These are phyloP conservation scores for Meriones unguiculatus DNA, from an alignment of 2,113 vertebrate genomes.

Conservation along the genomic window DNA sequence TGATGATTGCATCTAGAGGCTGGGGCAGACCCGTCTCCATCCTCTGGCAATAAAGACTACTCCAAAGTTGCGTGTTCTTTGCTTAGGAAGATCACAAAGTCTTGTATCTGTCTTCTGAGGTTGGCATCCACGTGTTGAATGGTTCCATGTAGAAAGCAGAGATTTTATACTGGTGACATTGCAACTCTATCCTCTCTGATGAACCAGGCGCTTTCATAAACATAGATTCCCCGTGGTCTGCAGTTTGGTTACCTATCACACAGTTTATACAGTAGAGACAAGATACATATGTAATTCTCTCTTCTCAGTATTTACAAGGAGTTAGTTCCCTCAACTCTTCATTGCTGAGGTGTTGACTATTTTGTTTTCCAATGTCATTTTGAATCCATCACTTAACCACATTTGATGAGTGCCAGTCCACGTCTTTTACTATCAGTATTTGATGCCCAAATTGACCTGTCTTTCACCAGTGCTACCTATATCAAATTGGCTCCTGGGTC, in stretches of 20 bases:
- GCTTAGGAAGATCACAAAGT: background rate
- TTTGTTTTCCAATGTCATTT: background rate
- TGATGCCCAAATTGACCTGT: conserved; percentile 19
- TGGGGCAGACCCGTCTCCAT: background rate
- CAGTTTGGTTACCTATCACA: background rate
- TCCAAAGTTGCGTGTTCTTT: background rate
- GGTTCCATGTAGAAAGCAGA: background rate
- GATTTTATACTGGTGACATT: background rate
- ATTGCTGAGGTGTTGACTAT: background rate
- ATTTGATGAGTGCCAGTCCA: background rate
- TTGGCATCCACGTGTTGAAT: background rate
- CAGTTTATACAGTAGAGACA: background rate
- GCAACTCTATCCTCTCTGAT: background rate
- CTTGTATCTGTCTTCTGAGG: background rate
- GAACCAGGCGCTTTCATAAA: background rate
- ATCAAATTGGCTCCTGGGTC: conserved; percentile 28
- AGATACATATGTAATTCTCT: background rate
- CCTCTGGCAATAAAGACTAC: background rate
- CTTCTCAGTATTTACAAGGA: conserved; percentile 28
- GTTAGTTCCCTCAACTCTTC: background rate
- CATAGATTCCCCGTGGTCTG: background rate
- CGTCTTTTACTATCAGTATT: background rate
- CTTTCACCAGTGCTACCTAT: background rate
- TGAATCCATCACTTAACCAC: conserved; percentile 28
- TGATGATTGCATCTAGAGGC: background rate